These are phyloP conservation scores for Nerophis ophidion DNA, from an alignment of 2,113 vertebrate genomes.

Conservation along the genomic window DNA sequence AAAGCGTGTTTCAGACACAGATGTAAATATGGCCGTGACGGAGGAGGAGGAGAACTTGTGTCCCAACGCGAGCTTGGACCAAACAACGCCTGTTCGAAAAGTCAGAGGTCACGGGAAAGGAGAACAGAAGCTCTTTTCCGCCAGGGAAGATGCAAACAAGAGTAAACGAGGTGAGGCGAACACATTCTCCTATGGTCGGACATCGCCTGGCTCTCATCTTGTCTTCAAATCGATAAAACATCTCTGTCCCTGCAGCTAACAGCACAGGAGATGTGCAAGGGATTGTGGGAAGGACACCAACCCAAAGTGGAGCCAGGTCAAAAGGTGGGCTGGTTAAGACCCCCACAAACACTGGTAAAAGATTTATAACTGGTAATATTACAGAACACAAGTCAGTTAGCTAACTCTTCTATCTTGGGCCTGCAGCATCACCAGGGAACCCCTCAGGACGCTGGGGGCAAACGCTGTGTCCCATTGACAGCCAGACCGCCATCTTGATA, in stretches of 20 bases:
- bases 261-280: constrained; percentile 33
- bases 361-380: background rate
- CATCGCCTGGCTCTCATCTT: no score
- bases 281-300: constrained; percentile 39
- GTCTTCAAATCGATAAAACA: no score
- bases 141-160: constrained; percentile 16
- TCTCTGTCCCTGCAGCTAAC: constrained; percentile 17
- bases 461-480: constrained; percentile 67
- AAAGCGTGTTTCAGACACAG: constrained; percentile 2
- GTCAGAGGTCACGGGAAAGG: constrained; percentile 38
- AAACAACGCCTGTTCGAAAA: constrained; percentile 54
- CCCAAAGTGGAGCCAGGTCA: constrained; percentile 31
- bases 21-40: constrained; percentile 8
- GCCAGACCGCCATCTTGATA: constrained; percentile 71
- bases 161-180: constrained; percentile 30
- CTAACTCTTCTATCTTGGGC: background rate
- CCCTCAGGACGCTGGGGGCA: constrained; percentile 73
- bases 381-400: background rate
- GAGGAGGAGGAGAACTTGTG: constrained; percentile 56
- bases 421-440: constrained; percentile 33
- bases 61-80: constrained; percentile 42
- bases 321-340: constrained; percentile 59
- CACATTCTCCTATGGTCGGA: background rate
- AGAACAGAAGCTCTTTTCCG: constrained; percentile 53
- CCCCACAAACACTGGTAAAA: constrained; percentile 53